Evolutionary conservation across 2,797 vertebrate genomes (phyloP), one percentile per base, ranked within the genome.

Genomic region (Sebastes trivittatus): DNA sequence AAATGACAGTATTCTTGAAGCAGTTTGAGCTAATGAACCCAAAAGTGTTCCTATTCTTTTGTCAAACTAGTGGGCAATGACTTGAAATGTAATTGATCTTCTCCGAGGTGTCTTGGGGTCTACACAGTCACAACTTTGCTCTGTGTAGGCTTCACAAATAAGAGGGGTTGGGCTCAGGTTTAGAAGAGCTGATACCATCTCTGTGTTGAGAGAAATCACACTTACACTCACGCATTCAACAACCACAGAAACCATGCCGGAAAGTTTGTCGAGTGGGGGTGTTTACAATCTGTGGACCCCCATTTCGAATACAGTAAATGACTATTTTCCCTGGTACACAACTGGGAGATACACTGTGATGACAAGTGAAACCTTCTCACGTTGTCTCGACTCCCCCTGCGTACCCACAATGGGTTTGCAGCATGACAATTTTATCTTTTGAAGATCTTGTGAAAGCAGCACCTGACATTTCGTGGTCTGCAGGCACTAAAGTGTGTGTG

Each of bases 361-460:
- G 83, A 81, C 62, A 90, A 91, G 62, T 87, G 93, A 93, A 94
- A 93, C 89, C 85, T 75, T 90, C 78, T 86, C 85, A 89, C 65
- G 3, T 87, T 83, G 25, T 70, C 29, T 82, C 6, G 7, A 66
- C 75, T 63, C 73, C 32, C 63, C 61, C 62, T 83, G 10, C 60
- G 62, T 38, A 72, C 78, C 78, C 85, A 59, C 78, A 89, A 18
- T 30, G 38, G 80, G 32, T 66, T 78, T 78, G 77, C 61, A 77
- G 62, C 42, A 56, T 49, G 52, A 66, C 54, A 85, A 42, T 32
- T 69, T 86, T 75, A 84, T 86, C 82, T 86, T 36, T 16, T 42
- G 38, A 38, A 62, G 72, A 89, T 86, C 77, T 76, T 55, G 32
- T 71, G 52, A 78, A 60, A 77, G 65, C 61, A 63, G 54, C 70